Evolutionary conservation across 2,797 vertebrate species (phyloP).

Genomic region (Gymnoscopelus braueri): DNA sequence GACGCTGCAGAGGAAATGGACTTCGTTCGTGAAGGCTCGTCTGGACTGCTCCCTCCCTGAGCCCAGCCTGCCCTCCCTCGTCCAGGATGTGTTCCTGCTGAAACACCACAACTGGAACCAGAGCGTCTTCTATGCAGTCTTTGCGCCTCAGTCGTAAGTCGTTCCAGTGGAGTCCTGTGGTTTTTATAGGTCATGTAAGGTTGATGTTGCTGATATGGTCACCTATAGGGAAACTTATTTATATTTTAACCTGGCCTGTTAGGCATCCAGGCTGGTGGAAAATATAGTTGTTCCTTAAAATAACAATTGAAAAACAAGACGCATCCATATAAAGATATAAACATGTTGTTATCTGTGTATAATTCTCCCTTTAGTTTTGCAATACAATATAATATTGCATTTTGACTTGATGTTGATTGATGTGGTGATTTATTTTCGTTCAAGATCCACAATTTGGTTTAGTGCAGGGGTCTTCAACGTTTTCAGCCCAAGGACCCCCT

Average conservation of each 20-base stretch:
- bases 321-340: too few species aligned
- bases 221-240: background rate
- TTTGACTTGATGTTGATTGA: too few species aligned
- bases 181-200: conserved; percentile 2
- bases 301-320: too few species aligned
- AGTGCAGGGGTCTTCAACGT: too few species aligned
- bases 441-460: too few species aligned
- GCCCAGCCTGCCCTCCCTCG: conserved; percentile 80
- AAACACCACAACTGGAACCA: conserved; percentile 76
- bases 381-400: too few species aligned
- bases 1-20: conserved; percentile 84
- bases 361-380: too few species aligned
- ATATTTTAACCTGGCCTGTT: background rate
- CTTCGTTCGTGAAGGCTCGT: conserved; percentile 82
- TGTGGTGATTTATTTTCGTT: too few species aligned
- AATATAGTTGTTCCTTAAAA: background rate
- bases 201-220: background rate
- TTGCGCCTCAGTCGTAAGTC: conserved; percentile 82
- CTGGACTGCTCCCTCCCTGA: conserved; percentile 81
- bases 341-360: too few species aligned
- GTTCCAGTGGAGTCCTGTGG: background rate
- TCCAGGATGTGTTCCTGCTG: conserved; percentile 85
- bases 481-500: too few species aligned
- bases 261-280: background rate
- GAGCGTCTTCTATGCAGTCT: conserved; percentile 83